phyloP scores from a whole-genome alignment of 2,113 vertebrate genomes.

The Hylia prasina region DNA sequence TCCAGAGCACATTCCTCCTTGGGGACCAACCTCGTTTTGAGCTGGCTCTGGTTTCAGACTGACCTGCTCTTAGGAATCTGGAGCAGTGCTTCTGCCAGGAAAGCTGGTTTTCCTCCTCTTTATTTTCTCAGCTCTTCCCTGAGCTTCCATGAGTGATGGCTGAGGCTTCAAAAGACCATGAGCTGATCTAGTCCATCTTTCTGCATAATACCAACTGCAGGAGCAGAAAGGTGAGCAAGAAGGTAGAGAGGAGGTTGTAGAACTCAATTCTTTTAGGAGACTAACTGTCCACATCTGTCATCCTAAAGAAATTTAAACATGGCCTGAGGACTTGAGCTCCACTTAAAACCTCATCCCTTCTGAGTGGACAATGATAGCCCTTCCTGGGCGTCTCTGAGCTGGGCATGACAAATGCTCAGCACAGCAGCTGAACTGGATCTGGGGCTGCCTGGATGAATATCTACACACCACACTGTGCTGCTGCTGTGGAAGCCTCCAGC shows the following conservation, averaged over 20 bases:
- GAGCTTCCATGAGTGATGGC: not conserved
- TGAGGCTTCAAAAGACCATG: not conserved
- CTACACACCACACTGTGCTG: accelerated
- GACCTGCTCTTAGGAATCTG: not conserved
- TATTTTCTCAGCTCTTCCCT: not conserved
- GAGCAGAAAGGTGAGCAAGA: not conserved
- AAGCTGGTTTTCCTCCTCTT: not conserved
- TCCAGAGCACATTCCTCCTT: not conserved
- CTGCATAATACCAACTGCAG: not conserved
- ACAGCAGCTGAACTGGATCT: not conserved
- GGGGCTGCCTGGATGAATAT: not conserved
- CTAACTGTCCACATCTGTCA: not conserved
- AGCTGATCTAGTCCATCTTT: not conserved
- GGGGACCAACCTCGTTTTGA: not conserved
- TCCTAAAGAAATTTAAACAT: not conserved
- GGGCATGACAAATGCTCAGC: not conserved
- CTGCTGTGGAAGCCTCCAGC: not conserved
- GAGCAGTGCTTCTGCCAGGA: not conserved
- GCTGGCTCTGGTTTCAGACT: not conserved
- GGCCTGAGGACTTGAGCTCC: not conserved
- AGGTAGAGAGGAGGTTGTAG: not conserved
- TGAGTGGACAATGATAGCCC: not conserved
- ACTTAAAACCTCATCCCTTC: not conserved
- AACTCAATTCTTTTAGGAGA: not conserved
- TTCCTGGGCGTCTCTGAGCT: not conserved